These are phyloP conservation scores for Varecia variegata DNA, from an alignment of 2,797 vertebrate species.

Conservation along the genomic window DNA sequence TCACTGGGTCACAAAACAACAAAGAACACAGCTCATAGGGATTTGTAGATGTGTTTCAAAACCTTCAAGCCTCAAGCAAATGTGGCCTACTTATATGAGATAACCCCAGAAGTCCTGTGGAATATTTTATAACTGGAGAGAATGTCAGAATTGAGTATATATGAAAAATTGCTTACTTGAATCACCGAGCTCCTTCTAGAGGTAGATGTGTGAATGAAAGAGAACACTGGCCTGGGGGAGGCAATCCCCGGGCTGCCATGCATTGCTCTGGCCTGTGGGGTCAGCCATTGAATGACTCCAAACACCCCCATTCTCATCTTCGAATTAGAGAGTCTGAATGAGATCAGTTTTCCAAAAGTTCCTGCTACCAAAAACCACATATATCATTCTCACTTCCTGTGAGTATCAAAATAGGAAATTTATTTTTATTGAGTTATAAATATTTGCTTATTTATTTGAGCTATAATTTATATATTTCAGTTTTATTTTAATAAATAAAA, in stretches of 20 bases:
- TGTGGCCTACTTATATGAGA: not conserved
- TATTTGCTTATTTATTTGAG: not conserved
- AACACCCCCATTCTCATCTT: not conserved
- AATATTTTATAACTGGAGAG: not conserved
- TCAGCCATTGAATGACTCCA: not conserved
- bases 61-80: not conserved
- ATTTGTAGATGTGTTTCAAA: constrained; percentile 23
- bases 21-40: not conserved
- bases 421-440: not conserved
- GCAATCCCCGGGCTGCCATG: not conserved
- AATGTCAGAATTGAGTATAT: not conserved
- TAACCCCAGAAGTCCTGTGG: not conserved
- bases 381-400: not conserved
- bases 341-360: not conserved
- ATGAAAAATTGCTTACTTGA: not conserved
- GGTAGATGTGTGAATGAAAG: not conserved
- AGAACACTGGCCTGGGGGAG: not conserved
- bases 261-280: not conserved
- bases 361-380: not conserved
- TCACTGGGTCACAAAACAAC: constrained; percentile 34
- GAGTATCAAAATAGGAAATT: not conserved
- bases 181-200: not conserved
- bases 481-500: not conserved
- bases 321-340: not conserved
- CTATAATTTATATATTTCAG: not conserved